phyloP scores from a whole-genome alignment of 2,888 invertebrate genomes.

The Volucella inanis region DNA sequence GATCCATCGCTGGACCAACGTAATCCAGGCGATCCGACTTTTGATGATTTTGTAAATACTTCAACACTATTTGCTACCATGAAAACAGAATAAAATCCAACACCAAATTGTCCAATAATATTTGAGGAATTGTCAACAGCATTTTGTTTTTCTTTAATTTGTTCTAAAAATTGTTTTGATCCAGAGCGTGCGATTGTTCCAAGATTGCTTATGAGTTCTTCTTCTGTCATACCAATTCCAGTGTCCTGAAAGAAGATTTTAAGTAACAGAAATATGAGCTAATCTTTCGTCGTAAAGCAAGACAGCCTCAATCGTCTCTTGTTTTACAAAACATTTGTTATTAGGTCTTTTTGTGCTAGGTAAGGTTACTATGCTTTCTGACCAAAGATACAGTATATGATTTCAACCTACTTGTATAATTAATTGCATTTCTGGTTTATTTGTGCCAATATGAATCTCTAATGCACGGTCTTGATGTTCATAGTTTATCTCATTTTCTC shows the following conservation, averaged over 20 bases:
- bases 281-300: too few relatives aligned
- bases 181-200: slow-evolving; percentile 98
- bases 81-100: slow-evolving; percentile 98
- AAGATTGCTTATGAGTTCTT: slow-evolving; percentile 94
- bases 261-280: neutral
- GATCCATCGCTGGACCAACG: slow-evolving; percentile 96
- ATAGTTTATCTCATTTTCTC: slow-evolving; percentile 84
- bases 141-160: slow-evolving; percentile 88
- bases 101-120: slow-evolving; percentile 98
- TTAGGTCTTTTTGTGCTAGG: too few relatives aligned
- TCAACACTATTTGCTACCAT: slow-evolving; percentile 98
- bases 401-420: slow-evolving; percentile 88
- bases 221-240: slow-evolving; percentile 97
- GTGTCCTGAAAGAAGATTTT: slow-evolving; percentile 87
- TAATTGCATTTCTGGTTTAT: slow-evolving; percentile 92
- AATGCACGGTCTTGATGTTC: slow-evolving; percentile 87
- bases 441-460: slow-evolving; percentile 94
- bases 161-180: slow-evolving; percentile 95
- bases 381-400: too few relatives aligned
- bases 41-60: slow-evolving; percentile 91
- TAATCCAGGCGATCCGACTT: slow-evolving; percentile 87
- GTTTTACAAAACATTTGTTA: too few relatives aligned
- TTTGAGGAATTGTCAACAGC: slow-evolving; percentile 87
- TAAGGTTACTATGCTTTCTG: too few relatives aligned
- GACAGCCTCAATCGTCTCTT: too few relatives aligned